Base-by-base conservation (phyloP, 2,888 invertebrate genomes). In the Neoitamus cyanurus region DNA sequence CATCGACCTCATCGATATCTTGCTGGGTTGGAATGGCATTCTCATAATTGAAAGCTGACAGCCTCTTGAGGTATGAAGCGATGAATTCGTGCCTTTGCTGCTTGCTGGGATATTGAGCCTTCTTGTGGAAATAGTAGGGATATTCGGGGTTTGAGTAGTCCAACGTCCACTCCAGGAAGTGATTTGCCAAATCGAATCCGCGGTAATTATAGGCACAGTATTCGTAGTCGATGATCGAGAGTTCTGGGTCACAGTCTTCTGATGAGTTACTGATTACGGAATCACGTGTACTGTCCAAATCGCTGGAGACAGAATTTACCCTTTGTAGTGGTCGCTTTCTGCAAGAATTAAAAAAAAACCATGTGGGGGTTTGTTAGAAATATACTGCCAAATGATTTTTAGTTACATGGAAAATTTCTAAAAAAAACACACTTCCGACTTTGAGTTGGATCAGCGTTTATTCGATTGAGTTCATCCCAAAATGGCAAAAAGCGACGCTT, bases 191-290 rank as follows among this genome's bases (percentile, higher is more conserved):
- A 91, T 98, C 98, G 91, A 98, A 98, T 0, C 96, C 97, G 80
- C 98, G 93, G 88, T 97, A 97, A 90, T 98, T 98, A 91, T 98
- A 98, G 0, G 98, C 96, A 90, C 98, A 98, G 90, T 98, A 98
- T 91, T 98, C 98, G 90, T 97, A 98, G 90, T 98, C 98, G 88
- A 97, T 97, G 34, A 97, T 92, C 15, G 96, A 95, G 37, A 97
- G 91, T 86, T 94, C 93, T 0, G 94, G 94, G 87, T 89, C 90
- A 78, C 86, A 87, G 84, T 89, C 88, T 83, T 86, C 85, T 87
- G 88, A 89, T 86, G 88, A 88, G 78, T 87, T 87, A 87, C 89
- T 89, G 83, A 90, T 83, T 69, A 89, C 88, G 2, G 90, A 90
- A 84, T 90, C 90, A 84, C 89, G 90, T 0, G 89, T 89, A 75